Evolutionary conservation across 2,888 invertebrate species (phyloP).

Genomic region (Malacosoma neustria): DNA sequence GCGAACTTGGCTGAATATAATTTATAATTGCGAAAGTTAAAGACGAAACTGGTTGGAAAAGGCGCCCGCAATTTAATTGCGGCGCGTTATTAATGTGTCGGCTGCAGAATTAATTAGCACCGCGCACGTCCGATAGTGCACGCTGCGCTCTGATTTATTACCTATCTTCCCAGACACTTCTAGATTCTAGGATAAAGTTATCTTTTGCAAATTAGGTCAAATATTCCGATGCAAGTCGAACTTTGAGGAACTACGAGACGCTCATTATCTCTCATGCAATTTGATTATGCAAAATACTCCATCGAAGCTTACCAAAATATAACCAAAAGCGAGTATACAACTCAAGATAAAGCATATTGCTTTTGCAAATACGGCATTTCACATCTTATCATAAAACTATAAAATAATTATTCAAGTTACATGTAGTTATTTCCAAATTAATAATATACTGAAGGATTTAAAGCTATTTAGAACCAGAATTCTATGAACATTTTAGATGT

Average conservation of each 20-base stretch:
- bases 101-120: slow-evolving; percentile 39
- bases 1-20: slow-evolving; percentile 20
- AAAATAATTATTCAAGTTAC: no score
- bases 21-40: slow-evolving; percentile 32
- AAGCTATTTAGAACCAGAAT: no score
- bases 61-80: slow-evolving; percentile 32
- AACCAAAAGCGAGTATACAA: no score
- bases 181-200: slow-evolving; percentile 20
- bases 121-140: slow-evolving; percentile 31
- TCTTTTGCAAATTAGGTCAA: slow-evolving; percentile 6
- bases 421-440: no score
- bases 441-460: no score
- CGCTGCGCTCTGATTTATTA: slow-evolving; percentile 30
- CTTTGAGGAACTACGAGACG: background rate
- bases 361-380: no score
- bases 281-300: no score
- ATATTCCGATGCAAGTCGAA: background rate
- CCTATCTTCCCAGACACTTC: slow-evolving; percentile 21
- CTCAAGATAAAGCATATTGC: no score
- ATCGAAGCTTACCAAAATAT: no score
- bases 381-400: no score
- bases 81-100: slow-evolving; percentile 38
- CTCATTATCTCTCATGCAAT: background rate
- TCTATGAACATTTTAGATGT: no score
- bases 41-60: slow-evolving; percentile 31